Conservation (phyloP, 1,140 invertebrate species). For the Drosophila ficusphila region DNA sequence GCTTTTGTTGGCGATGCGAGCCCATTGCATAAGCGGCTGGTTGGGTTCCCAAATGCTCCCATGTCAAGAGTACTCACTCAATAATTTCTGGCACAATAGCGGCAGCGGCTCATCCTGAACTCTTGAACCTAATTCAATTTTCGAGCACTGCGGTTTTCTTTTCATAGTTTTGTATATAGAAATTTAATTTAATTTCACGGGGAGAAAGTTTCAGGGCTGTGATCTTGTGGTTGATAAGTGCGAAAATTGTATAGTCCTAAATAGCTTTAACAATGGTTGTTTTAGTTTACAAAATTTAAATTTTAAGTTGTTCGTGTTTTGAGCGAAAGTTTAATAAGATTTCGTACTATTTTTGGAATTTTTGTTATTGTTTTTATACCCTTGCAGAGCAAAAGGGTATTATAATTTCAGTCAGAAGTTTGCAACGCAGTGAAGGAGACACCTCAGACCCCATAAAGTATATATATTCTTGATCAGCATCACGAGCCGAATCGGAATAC, state of each 20-base stretch:
- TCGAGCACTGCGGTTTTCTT: conserved; percentile 23
- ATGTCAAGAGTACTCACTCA: conserved; percentile 42
- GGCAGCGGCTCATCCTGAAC: conserved; percentile 62
- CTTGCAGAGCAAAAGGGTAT: no score
- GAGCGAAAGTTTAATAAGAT: no score
- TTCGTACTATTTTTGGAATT: no score
- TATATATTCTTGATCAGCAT: no score
- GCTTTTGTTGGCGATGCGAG: conserved; percentile 38
- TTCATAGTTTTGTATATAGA: conserved; percentile 27
- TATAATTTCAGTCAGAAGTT: no score
- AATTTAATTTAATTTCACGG: conserved; percentile 44
- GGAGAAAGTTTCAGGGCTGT: conserved; percentile 59
- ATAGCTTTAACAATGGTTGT: no score
- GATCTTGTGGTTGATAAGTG: conserved; percentile 56
- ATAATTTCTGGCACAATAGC: conserved; percentile 38
- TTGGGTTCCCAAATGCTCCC: conserved; percentile 18
- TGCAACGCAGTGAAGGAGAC: no score
- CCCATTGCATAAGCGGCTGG: conserved; percentile 52
- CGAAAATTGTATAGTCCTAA: conserved; percentile 38
- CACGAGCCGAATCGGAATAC: no score
- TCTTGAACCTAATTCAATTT: conserved; percentile 75
- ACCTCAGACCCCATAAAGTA: no score
- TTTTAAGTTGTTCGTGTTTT: no score
- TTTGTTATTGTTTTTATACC: no score
- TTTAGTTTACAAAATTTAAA: no score